Base-by-base conservation (phyloP, 2,888 invertebrate genomes). In the Hypomecis punctinalis region DNA sequence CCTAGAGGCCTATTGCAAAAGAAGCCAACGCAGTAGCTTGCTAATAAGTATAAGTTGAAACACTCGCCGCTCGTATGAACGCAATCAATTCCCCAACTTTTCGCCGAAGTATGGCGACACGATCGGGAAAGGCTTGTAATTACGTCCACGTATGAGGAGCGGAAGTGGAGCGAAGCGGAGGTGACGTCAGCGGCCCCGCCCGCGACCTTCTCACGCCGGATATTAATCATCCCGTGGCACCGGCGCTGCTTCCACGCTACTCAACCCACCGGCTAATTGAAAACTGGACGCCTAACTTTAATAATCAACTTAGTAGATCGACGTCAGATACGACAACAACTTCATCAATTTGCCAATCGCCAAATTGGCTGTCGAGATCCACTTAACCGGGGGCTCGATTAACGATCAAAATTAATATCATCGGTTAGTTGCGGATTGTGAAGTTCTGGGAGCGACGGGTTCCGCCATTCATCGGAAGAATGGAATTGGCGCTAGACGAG, bases 211-310 rank as follows among this genome's bases (percentile, higher is more conserved):
- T 82, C 84, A 80, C 80, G 76, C 79, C 91, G 91, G 91, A 91
- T 90, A 91, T 92, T 91, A 92, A 91, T 92, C 91, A 92, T 89
- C 86, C 89, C 84, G 85, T 74, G 78, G 77, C 76, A 78, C 75
- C 69, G 75, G 73, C 74, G 69, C 72, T 76, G 72, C 68, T 64
- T 63, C 68, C 53, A 63, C 61, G 66, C 49, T 63, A 68, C 36
- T 65, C 67, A 59, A 70, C 62, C 67, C 55, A 61, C 67, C 61
- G 75, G 74, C 76, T 86, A 86, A 87, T 85, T 86, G 84, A 83
- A 83, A 86, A 80, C 79, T 70, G 68, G 62, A 70, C 70, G 71
- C 57, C 68, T 63, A 70, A 71, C 69, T 71, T 71, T 70, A 69
- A 73, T 73, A 69, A 71, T 70, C 70, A 68, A 69, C 67, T 68